phyloP scores from a whole-genome alignment of 1,140 invertebrate species.

The Apolygus lucorum region DNA sequence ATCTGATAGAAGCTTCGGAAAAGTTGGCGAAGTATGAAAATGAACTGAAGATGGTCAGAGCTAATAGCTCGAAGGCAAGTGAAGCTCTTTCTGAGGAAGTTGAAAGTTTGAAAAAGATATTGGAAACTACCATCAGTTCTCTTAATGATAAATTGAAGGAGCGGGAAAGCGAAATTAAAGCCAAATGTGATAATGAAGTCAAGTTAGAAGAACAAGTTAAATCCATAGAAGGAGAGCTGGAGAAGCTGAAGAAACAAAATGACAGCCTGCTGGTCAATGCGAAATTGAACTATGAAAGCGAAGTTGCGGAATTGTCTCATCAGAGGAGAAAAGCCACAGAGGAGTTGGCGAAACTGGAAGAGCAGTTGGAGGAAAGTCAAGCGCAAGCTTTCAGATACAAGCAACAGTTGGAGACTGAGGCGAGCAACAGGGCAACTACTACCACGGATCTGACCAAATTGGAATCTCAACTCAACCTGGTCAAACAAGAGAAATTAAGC shows the following conservation, averaged over 20 bases:
- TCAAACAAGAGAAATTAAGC: conserved; percentile 34
- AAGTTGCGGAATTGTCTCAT: conserved; percentile 31
- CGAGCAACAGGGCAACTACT: conserved; percentile 1
- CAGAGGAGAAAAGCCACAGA: background rate
- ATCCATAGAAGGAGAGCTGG: background rate
- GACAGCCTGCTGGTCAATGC: too few species aligned
- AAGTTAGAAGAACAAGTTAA: background rate
- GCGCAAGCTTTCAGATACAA: conserved; percentile 30
- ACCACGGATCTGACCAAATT: conserved; percentile 21
- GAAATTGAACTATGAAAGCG: conserved; percentile 29
- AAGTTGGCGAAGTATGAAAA: conserved; percentile 24
- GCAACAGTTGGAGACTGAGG: conserved; percentile 36
- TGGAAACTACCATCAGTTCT: conserved; percentile 31
- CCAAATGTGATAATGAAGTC: background rate
- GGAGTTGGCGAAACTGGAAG: conserved; percentile 30
- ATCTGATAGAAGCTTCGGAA: conserved; percentile 18
- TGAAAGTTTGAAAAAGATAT: conserved; percentile 31
- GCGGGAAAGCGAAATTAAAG: background rate
- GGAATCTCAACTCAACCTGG: conserved; percentile 28
- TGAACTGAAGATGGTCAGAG: background rate
- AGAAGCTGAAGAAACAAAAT: background rate
- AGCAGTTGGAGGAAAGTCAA: conserved; percentile 34
- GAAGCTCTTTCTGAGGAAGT: background rate
- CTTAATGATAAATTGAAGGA: background rate
- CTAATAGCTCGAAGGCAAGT: background rate